Evolutionary conservation across 2,888 invertebrate species (phyloP), one percentile per base, ranked within the genome.

Genomic region (Dioctria rufipes): DNA sequence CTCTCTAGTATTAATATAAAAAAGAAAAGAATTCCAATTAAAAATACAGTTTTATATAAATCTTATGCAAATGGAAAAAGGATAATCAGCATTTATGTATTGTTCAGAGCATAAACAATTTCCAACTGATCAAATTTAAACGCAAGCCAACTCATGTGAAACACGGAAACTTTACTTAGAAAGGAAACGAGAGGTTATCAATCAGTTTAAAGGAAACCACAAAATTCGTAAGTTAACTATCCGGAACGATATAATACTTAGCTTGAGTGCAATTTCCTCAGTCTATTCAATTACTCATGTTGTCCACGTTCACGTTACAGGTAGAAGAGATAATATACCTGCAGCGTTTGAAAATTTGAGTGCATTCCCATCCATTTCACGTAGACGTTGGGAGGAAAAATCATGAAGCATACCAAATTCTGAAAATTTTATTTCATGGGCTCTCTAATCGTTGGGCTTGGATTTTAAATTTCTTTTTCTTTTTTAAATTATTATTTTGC

Each of bases 141-240:
- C 37, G n/a, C 54, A 25, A 2, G 25, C 25, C 25, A 25, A 11
- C 43, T 67, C 66, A 79, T 66, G 58, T 78, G 66, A 79, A 67
- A 43, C 58, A 71, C 39, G 46, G 61, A 69, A 79, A 60, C 46
- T 49, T 46, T 8, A 51, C 49, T 40, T 11, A 5, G 13, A 39
- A 67, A 37, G 46, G 61, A 54, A 73, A 81, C 81, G 79, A 83
- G 83, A 83, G 82, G 84, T 84, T 84, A 84, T 84, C 84, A 84
- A 84, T 84, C 84, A 84, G 83, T 80, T 80, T 79, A 83, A 83
- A 83, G 84, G 84, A 84, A 84, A 83, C 83, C 84, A 84, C 83
- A 83, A 82, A 84, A 84, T 83, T 84, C 83, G 82, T 84, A 83
- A 83, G 83, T 82, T 84, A 84, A 84, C 84, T 84, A 84, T 82